Base-by-base conservation (phyloP, 2,888 invertebrate genomes). In the Nowickia ferox region DNA sequence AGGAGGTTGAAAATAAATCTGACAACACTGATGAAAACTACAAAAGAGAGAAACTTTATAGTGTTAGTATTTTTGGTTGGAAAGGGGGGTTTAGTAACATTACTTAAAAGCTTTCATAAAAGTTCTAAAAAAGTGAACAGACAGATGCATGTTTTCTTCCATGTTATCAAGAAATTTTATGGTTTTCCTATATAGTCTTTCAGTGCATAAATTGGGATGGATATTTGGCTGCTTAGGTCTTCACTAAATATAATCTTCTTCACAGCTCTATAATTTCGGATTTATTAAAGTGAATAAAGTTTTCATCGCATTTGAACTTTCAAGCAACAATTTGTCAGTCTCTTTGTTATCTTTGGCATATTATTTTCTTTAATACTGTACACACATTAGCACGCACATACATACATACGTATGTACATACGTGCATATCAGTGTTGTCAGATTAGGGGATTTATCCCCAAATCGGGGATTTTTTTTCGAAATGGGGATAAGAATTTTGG, bases 81-180 rank as follows among this genome's bases (percentile, higher is more conserved):
- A 19, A 46, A 17, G 46, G 44, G 40, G 10, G 6, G 13, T 53
- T 46, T 30, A 65, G 42, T 30, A 65, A 42, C 17, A 48, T 11
- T 63, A 51, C 44, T 57, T 22, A 46, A 59, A 57, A 66, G 74
- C 59, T 74, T 59, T 72, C n/a, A 17, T 4, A 15, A 53, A 57
- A 61, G 30, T 69, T 40, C 42, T 57, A 53, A 65, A 59, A 51
- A 19, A 48, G 5, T 75, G 77, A 77, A 66, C 57, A 77, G 6
- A 10, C 57, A 15, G 57, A 22, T 10, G 11, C 19, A 38, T 48
- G 17, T 59, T 30, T 46, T 30, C 17, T 48, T 17, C 13, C 10
- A 22, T 40, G 13, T 51, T 76, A 38, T 11, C 42, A 8, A 13
- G 9, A 48, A 44, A 72, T 19, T 22, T 19, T 6, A 46, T 22